Base-by-base conservation (phyloP, 2,113 vertebrate genomes). In the Edolisoma coerulescens region DNA sequence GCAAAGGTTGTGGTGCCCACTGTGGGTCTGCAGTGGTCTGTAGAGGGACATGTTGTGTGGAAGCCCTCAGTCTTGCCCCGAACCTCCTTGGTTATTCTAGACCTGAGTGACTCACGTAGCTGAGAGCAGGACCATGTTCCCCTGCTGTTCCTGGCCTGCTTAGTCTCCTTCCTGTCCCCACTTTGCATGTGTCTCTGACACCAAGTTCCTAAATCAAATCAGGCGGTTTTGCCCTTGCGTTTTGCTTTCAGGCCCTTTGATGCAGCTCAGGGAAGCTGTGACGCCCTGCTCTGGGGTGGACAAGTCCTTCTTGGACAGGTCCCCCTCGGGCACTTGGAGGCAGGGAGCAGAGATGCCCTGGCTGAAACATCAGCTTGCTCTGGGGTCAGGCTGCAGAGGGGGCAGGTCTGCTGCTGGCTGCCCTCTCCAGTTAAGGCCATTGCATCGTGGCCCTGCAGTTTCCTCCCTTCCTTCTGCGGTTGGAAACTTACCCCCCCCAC, bases 381-480 rank as follows among this genome's bases (percentile, higher is more conserved):
- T 14, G 47, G 56, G 60, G 50, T n/a, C 37, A 3, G 53, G 64
- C 41, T 89, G 90, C 67, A 33, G 47, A 39, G 35, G 33, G 33
- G 47, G 50, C 32, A 20, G 7, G 3, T 16, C 84, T 65, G 77
- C 49, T 47, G 59, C 54, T 7, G 6, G n/a, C 71, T 47, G 49
- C 64, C 87, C 68, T 69, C 69, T 90, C 86, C 50, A 16, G 39
- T 68, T 39, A 16, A 49, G 93, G 84, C 94, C 30, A 86, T 94
- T 97, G 92, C 65, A 67, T 42, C 88, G 93, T 54, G 64, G 95
- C 88, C 92, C 67, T 87, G 83, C 92, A 93, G 97, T 61, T 97
- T 97, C 98, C 97, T 96, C 97, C 90, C 94, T 98, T 95, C 96
- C 96, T 94, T 87, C 90, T 98, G 98, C 97, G 98, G 98, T 98